These are phyloP conservation scores for Hyposmocoma kahamanoa DNA, from an alignment of 1,140 invertebrate genomes.

Conservation along the genomic window DNA sequence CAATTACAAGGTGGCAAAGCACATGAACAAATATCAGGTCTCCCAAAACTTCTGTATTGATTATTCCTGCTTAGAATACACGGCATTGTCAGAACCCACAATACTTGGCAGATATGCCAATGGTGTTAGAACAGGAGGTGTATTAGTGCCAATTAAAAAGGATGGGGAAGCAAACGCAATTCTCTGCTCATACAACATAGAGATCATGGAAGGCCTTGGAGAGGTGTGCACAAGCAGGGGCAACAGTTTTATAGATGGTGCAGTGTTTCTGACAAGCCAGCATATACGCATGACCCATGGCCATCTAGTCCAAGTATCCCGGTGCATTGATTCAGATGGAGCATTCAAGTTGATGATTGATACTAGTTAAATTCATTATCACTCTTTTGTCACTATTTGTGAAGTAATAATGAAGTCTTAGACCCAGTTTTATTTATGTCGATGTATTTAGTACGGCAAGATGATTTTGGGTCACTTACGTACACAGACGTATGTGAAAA, in stretches of 20 bases:
- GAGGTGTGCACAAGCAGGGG: slow-evolving; percentile 39
- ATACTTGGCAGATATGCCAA: slow-evolving; percentile 23
- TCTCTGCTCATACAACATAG: slow-evolving; percentile 53
- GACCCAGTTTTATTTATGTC: no score
- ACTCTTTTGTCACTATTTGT: no score
- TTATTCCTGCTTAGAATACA: slow-evolving; percentile 40
- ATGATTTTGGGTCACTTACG: no score
- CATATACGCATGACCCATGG: slow-evolving; percentile 22
- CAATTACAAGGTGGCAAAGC: slow-evolving; percentile 35
- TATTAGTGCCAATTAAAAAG: slow-evolving; percentile 29
- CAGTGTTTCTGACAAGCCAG: slow-evolving; percentile 36
- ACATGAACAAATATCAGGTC: slow-evolving; percentile 53
- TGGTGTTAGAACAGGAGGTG: slow-evolving; percentile 20
- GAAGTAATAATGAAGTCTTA: no score
- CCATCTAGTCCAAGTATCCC: slow-evolving; percentile 29
- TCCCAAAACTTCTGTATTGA: slow-evolving; percentile 52
- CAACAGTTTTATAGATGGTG: slow-evolving; percentile 40
- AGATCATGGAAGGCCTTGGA: slow-evolving; percentile 37
- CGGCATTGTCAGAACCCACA: slow-evolving; percentile 30
- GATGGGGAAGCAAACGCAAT: slow-evolving; percentile 39
- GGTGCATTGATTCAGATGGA: slow-evolving; percentile 41
- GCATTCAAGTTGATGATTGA: slow-evolving; percentile 33
- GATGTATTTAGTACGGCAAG: no score
- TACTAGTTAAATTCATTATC: no score
- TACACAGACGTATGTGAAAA: no score